A percentile compares a stretch with the other conserved stretches of the same genome.
phyloP scores from a whole-genome alignment of 1,140 invertebrate genomes.

The Solenopsis fugax region DNA sequence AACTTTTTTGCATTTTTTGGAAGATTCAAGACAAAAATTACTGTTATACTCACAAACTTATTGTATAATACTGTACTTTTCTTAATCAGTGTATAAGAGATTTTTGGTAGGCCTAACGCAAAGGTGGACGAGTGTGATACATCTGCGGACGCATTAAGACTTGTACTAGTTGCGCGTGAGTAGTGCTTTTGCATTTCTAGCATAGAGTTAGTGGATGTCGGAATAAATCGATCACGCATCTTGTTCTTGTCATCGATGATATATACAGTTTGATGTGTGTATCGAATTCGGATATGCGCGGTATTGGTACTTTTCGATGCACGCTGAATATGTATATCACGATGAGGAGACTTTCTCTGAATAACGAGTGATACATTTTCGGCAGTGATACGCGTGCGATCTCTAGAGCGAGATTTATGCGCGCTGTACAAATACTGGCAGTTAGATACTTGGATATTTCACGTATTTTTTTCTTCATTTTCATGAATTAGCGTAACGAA shows the following conservation, averaged over 20 bases:
- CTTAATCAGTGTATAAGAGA: neutral
- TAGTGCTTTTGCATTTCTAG: constrained; percentile 63
- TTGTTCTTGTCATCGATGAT: constrained; percentile 49
- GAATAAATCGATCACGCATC: constrained; percentile 48
- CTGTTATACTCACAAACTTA: neutral
- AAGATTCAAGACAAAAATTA: neutral
- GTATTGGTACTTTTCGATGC: neutral
- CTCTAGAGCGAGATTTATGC: neutral
- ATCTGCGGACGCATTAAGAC: constrained; percentile 22
- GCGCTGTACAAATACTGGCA: neutral
- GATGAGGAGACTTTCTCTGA: neutral
- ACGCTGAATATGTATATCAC: constrained; percentile 3
- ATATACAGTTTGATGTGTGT: neutral
- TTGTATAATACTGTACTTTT: neutral
- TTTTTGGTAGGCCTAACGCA: neutral
- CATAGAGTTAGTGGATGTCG: constrained; percentile 68
- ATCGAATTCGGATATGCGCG: constrained; percentile 6
- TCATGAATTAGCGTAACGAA: constrained; percentile 18
- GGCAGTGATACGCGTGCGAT: neutral
- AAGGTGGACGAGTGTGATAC: neutral
- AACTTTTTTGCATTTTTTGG: neutral
- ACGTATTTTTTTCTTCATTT: constrained; percentile 3
- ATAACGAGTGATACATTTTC: constrained; percentile 7
- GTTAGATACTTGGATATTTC: neutral
- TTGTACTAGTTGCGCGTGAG: constrained; percentile 40